Conservation (phyloP, 1,140 invertebrate species). For the Heliconius melpomene region DNA sequence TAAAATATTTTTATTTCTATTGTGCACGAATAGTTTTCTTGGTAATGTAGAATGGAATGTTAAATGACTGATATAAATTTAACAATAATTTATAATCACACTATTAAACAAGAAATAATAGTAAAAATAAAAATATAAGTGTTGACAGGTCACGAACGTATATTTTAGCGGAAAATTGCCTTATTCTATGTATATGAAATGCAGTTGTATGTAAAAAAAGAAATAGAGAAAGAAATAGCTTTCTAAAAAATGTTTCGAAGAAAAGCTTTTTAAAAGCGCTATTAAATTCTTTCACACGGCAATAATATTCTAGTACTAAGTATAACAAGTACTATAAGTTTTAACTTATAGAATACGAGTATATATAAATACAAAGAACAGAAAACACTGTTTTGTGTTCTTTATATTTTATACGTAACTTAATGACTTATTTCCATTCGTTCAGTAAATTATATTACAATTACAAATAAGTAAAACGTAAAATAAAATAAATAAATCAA, state of each 20-base stretch:
- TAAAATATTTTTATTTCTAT: no score
- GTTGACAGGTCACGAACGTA: conserved; percentile 5
- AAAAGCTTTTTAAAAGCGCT: neutral
- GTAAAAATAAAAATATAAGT: neutral
- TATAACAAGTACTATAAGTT: no score
- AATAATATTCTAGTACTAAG: no score
- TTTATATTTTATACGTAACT: no score
- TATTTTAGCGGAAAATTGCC: neutral
- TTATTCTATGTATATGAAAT: neutral
- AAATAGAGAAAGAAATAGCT: no score
- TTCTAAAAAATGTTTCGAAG: neutral
- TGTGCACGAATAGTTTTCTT: neutral
- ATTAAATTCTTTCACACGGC: no score
- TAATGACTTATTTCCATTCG: no score
- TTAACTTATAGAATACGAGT: no score
- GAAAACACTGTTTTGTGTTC: no score
- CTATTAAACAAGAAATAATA: conserved; percentile 1
- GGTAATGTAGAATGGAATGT: neutral
- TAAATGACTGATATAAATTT: conserved; percentile 4
- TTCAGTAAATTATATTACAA: no score
- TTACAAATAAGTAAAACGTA: no score
- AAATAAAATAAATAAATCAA: neutral
- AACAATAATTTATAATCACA: neutral
- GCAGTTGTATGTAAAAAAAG: neutral
- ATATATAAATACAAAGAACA: no score